Base-by-base conservation (phyloP, 2,797 vertebrate genomes). In the Phataginus tetradactyla region DNA sequence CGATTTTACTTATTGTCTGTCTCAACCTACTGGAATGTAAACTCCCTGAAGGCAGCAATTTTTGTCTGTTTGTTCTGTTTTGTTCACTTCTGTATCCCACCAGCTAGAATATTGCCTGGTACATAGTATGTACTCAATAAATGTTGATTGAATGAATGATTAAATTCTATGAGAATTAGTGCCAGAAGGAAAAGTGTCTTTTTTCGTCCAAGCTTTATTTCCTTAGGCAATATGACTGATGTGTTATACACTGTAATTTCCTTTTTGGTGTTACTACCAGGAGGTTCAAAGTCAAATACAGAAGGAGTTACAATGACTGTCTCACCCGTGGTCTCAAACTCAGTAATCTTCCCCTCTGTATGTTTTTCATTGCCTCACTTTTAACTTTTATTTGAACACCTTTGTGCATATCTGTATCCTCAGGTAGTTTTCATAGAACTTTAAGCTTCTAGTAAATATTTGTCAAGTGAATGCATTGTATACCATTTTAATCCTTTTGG, bases 401-500 rank as follows among this genome's bases (percentile, higher is more conserved):
- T 88, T 87, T 72, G 2, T 61, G n/a, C 32, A 4, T 29, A 9
- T 61, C 42, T 64, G 0, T 64, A 39, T 49, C 74, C 45, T 69
- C 34, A 57, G 61, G 75, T 68, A 39, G 5, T 34, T 68, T 49
- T 80, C 11, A 5, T 42, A 25, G 57, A 61, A 29, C 78, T 89
- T 63, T 34, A 42, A 51, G 37, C 37, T 93, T 63, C 63, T 6
- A 11, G 29, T 49, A 91, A 80, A 63, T 91, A 57, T 95, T 95
- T 93, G 79, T 12, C 39, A 55, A 55, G 45, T 49, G 29, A 81
- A 49, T 86, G n/a, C n/a, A 18, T 37, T 39, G 7, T 37, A n/a
- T 74, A 32, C 34, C 13, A 57, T 75, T 90, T 95, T 39, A 91
- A 93, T 89, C 45, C 68, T 64, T 89, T 87, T 69, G 57, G 81